phyloP scores from a whole-genome alignment of 92 coral and sea anemone genomes.

The Porites evermanni region DNA sequence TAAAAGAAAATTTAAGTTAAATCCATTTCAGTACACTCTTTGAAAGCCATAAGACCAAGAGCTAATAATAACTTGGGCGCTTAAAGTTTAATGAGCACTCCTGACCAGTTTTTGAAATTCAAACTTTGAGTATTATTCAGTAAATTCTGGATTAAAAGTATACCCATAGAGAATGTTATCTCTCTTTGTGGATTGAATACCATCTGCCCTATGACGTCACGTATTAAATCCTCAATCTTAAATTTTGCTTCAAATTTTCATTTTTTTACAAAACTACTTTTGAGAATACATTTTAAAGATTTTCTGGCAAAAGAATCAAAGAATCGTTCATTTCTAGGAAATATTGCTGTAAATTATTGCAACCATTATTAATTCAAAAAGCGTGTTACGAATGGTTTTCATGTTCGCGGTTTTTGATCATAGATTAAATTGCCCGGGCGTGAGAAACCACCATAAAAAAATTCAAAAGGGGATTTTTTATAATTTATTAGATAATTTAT shows the following conservation, averaged over 20 bases:
- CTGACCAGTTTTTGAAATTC: slow-evolving; percentile 8
- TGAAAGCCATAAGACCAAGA: neutral
- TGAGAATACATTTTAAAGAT: neutral
- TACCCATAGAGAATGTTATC: slow-evolving; percentile 10
- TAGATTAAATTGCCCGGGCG: neutral
- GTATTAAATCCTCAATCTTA: neutral
- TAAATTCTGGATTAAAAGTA: slow-evolving; percentile 24
- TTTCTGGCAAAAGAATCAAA: neutral
- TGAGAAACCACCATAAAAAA: neutral
- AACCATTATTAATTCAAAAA: neutral
- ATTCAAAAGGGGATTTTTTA: neutral
- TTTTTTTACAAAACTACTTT: neutral
- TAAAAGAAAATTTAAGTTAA: slow-evolving; percentile 10
- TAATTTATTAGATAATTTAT: neutral
- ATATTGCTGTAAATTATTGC: neutral
- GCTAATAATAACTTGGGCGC: neutral
- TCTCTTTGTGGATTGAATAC: neutral
- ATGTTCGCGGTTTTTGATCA: neutral
- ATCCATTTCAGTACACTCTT: slow-evolving; percentile 10
- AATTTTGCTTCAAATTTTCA: too few species aligned
- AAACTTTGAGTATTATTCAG: neutral
- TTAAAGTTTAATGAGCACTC: slow-evolving; percentile 27
- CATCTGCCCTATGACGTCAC: slow-evolving; percentile 41
- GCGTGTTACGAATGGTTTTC: neutral
- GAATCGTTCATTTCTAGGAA: neutral